These are phyloP conservation scores for Platorchestia sp. DNA, from an alignment of 1,140 invertebrate genomes.

Conservation along the genomic window DNA sequence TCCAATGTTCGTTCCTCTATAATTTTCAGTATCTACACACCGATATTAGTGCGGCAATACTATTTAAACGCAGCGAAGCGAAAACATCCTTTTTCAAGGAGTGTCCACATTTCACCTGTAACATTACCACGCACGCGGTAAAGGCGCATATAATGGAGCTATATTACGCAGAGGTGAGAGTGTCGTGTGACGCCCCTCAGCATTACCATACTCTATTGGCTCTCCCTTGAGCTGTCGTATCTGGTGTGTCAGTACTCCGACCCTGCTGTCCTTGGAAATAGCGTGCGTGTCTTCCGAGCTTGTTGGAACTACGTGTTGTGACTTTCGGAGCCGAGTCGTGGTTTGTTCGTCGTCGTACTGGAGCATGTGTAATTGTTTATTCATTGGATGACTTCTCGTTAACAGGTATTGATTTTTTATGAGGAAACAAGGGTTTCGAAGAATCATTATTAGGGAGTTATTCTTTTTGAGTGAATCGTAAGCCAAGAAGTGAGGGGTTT, in stretches of 20 bases:
- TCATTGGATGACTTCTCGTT: background rate
- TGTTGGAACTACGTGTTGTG: background rate
- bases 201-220: background rate
- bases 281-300: background rate
- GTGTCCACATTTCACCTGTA: no score
- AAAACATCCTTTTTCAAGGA: no score
- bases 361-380: no score
- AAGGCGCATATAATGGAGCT: background rate
- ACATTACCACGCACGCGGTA: background rate
- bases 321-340: no score
- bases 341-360: no score
- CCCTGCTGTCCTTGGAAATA: background rate
- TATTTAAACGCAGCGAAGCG: no score
- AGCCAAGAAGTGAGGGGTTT: no score
- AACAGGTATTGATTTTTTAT: background rate
- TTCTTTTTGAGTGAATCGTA: no score
- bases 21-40: no score
- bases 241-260: background rate
- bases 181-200: background rate
- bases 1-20: no score
- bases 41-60: no score
- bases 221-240: background rate
- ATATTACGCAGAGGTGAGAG: background rate
- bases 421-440: no score
- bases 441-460: background rate